These are phyloP conservation scores for Cylindroiulus punctatus DNA, from an alignment of 2,888 invertebrate genomes.

Conservation along the genomic window DNA sequence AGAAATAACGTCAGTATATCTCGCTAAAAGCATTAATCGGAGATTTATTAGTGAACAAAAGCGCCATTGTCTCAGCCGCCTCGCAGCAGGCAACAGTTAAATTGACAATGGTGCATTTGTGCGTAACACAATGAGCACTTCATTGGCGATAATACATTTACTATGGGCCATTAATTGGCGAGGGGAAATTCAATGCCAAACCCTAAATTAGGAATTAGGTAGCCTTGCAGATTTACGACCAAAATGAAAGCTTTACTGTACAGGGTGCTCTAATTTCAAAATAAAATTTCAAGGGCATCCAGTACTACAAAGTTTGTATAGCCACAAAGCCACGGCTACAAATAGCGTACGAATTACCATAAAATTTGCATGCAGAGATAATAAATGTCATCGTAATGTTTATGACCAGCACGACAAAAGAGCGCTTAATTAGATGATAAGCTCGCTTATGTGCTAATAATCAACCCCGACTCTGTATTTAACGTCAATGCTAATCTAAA, in stretches of 20 bases:
- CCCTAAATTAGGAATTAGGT: neutral
- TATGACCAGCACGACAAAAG: neutral
- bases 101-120: neutral
- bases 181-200: neutral
- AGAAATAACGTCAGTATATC: slow-evolving; percentile 9
- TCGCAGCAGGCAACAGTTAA: slow-evolving; percentile 12
- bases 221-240: neutral
- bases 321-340: no score
- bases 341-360: neutral
- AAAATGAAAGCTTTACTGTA: neutral
- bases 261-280: neutral
- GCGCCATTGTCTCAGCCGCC: neutral
- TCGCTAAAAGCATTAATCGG: neutral
- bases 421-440: neutral
- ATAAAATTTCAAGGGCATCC: no score
- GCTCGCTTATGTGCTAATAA: neutral
- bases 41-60: neutral
- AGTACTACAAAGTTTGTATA: no score
- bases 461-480: neutral
- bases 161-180: neutral
- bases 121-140: neutral
- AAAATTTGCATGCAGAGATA: neutral
- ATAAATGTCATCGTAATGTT: neutral
- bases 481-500: no score
- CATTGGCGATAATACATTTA: neutral